Conservation (phyloP, 2,797 vertebrate species). For the Enteromius unitaeniatus region DNA sequence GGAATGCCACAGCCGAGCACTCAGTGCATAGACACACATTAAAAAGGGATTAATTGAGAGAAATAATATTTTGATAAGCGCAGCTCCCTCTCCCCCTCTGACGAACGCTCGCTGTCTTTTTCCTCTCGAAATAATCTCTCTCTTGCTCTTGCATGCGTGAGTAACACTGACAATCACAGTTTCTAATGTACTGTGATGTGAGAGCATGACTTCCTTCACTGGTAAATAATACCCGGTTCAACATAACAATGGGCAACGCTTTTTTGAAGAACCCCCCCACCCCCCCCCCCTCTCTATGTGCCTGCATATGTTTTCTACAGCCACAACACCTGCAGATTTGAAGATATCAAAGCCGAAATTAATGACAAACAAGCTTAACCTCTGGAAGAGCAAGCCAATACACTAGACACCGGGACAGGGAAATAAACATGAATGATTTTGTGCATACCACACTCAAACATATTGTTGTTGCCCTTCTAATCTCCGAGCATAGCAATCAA, state of each 20-base stretch:
- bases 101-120: conserved; percentile 53
- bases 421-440: conserved; percentile 41
- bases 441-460: conserved; percentile 35
- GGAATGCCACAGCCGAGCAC: conserved; percentile 71
- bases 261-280: conserved; percentile 26
- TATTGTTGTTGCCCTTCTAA: conserved; percentile 55
- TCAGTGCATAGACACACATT: conserved; percentile 80
- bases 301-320: conserved; percentile 21
- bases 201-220: conserved; percentile 42
- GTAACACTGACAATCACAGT: conserved; percentile 57
- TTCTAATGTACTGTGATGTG: conserved; percentile 55
- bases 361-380: conserved; percentile 48
- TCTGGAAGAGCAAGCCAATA: conserved; percentile 39
- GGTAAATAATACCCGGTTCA: conserved; percentile 40
- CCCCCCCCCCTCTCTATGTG: conserved; percentile 5
- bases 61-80: conserved; percentile 86
- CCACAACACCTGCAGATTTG: conserved; percentile 34
- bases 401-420: conserved; percentile 14
- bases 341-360: conserved; percentile 33
- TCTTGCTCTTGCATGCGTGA: conserved; percentile 53
- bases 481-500: conserved; percentile 72
- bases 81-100: conserved; percentile 63
- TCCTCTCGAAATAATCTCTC: conserved; percentile 47
- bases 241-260: conserved; percentile 29
- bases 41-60: conserved; percentile 84